Conservation (phyloP, 30 jellyfish, hydroid and myxozoan genomes). For the Clytia hemisphaerica region DNA sequence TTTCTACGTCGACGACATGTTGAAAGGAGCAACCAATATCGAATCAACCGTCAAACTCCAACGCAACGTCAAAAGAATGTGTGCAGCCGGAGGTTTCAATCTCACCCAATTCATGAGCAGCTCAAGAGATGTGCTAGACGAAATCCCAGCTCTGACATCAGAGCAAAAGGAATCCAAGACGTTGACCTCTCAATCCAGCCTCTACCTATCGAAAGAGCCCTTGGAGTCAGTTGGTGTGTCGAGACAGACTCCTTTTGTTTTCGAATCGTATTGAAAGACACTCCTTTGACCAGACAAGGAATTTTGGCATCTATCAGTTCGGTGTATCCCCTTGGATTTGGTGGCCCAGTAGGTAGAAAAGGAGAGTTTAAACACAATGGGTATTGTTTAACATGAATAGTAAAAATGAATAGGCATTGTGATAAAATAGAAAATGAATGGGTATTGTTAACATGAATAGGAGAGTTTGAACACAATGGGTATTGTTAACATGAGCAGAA, state of each 20-base stretch:
- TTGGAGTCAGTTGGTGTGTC: constrained; percentile 36
- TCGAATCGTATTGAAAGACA: constrained; percentile 23
- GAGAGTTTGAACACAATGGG: too few relatives aligned
- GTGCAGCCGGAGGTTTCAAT: constrained; percentile 32
- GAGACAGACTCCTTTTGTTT: constrained; percentile 32
- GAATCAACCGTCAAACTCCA: neutral
- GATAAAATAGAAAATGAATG: too few relatives aligned
- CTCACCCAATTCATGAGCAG: constrained; percentile 26
- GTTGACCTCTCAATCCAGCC: too few relatives aligned
- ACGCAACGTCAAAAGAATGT: constrained; percentile 5
- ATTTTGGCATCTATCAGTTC: constrained; percentile 37
- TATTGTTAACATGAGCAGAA: too few relatives aligned
- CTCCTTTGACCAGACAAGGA: constrained; percentile 36
- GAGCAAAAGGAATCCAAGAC: too few relatives aligned
- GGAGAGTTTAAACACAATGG: too few relatives aligned
- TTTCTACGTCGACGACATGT: constrained; percentile 55
- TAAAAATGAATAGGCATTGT: too few relatives aligned
- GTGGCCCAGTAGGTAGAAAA: too few relatives aligned
- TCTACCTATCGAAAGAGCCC: too few relatives aligned
- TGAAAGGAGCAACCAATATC: constrained; percentile 8
- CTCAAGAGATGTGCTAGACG: constrained; percentile 16
- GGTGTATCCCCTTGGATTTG: constrained; percentile 29
- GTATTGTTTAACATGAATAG: too few relatives aligned
- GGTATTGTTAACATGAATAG: too few relatives aligned
- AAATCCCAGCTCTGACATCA: too few relatives aligned